phyloP scores from a whole-genome alignment of 2,888 invertebrate genomes.

The Hirtodrosophila cameraria region DNA sequence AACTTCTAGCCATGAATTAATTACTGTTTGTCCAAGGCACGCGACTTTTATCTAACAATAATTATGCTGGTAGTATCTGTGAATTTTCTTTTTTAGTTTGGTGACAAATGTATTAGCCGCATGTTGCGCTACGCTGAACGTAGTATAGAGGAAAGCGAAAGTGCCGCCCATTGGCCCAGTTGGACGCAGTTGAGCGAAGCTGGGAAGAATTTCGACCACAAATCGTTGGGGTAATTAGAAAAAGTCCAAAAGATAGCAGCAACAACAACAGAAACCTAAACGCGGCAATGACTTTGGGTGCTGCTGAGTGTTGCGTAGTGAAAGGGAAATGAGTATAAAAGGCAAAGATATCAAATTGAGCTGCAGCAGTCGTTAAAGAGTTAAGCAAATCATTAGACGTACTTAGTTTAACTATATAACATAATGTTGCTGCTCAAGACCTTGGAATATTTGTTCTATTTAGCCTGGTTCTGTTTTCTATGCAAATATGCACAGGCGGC shows the following conservation, averaged over 20 bases:
- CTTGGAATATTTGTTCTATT: conserved; percentile 72
- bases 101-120: conserved; percentile 63
- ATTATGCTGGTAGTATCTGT: conserved; percentile 54
- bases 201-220: conserved; percentile 81
- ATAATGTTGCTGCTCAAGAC: conserved; percentile 68
- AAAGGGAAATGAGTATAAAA: conserved; percentile 76
- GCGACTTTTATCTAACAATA: conserved; percentile 62
- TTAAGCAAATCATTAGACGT: conserved; percentile 37
- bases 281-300: conserved; percentile 59
- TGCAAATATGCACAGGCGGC: conserved; percentile 67
- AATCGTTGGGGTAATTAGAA: conserved; percentile 78
- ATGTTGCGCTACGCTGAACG: conserved; percentile 63
- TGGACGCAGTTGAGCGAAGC: conserved; percentile 72
- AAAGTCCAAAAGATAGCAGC: conserved; percentile 49
- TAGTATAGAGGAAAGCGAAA: conserved; percentile 69
- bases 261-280: conserved; percentile 31
- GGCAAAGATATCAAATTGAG: conserved; percentile 57
- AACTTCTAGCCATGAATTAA: conserved; percentile 42
- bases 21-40: conserved; percentile 52
- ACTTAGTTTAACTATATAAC: conserved; percentile 9
- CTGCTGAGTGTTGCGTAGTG: conserved; percentile 64
- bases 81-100: conserved; percentile 54
- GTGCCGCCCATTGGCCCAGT: conserved; percentile 63
- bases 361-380: conserved; percentile 55
- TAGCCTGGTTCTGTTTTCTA: conserved; percentile 66